Base-by-base conservation (phyloP, 2,113 vertebrate genomes). In the Percopsis transmontana region DNA sequence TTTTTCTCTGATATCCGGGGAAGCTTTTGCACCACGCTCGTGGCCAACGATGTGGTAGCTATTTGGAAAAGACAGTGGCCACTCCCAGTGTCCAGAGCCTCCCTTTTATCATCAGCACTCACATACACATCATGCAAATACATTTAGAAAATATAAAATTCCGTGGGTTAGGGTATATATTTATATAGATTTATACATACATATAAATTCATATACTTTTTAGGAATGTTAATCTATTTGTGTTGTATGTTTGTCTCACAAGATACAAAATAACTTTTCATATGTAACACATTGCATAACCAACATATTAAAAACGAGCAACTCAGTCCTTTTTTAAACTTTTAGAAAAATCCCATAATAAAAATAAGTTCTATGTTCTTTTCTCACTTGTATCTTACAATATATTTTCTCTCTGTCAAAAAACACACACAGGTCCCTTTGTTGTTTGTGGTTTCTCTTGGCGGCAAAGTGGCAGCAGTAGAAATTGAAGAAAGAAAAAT, bases 291-390 rank as follows among this genome's bases (percentile, higher is more conserved):
- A 93, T 91, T 92, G 89, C 91, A 94, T 92, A 93, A 90, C 72
- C 88, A 91, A 87, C 87, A 87, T 86, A 87, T 89, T 85, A 86
- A 90, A 90, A 87, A 66, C 41, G 56, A 58, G 83, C 73, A 88
- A 72, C 76, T 78, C 77, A 91, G 87, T 90, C 85, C 85, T 85
- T 89, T 87, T 92, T 76, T 90, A 80, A 74, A 77, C 91, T 95
- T 95, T 94, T 93, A 94, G 94, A 94, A 94, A 96, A 95, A 95
- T 96, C 95, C 93, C 94, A 95, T 98, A 96, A 97, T 97, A 99
- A 99, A 99, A 99, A 99, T 99, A 99, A 97, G 96, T 98, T 98
- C 96, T 98, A 97, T 98, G 95, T 96, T 95, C 94, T 91, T 85
- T 84, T 84, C 82, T 90, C 70, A 85, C 80, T 94, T 92, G 94